These are phyloP conservation scores for Drosophila ogumai DNA, from an alignment of 1,140 invertebrate species.

Conservation along the genomic window DNA sequence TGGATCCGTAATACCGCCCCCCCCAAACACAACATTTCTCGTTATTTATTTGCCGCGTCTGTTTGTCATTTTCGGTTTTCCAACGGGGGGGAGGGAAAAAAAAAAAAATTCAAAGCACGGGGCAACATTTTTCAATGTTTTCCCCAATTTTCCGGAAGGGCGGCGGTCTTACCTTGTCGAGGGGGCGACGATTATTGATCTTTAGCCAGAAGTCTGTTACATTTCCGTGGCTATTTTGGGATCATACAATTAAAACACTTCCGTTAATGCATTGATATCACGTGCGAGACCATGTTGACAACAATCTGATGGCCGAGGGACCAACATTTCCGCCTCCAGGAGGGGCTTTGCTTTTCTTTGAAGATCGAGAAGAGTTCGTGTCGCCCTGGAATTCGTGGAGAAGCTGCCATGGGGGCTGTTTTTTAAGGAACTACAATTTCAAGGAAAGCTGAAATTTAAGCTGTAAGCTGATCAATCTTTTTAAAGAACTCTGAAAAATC, in stretches of 20 bases:
- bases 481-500: too few relatives aligned
- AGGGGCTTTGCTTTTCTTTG: slow-evolving; percentile 3
- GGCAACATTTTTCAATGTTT: slow-evolving; percentile 62
- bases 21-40: slow-evolving; percentile 29
- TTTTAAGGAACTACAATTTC: background rate
- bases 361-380: slow-evolving; percentile 17
- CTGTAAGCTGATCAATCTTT: background rate
- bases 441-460: background rate
- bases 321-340: background rate
- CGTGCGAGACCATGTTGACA: slow-evolving; percentile 67
- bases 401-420: background rate
- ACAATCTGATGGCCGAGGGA: slow-evolving; percentile 47
- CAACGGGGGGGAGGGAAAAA: background rate
- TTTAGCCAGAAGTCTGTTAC: slow-evolving; percentile 70
- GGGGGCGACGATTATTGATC: slow-evolving; percentile 71
- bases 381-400: background rate
- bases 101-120: slow-evolving; percentile 34
- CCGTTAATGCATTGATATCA: slow-evolving; percentile 79
- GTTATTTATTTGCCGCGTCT: slow-evolving; percentile 82
- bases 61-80: slow-evolving; percentile 68
- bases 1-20: slow-evolving; percentile 8
- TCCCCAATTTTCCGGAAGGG: background rate
- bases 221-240: slow-evolving; percentile 68
- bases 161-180: slow-evolving; percentile 6
- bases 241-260: slow-evolving; percentile 60